phyloP scores from a whole-genome alignment of 2,888 invertebrate species.

The Nephrocerus scutellatus region DNA sequence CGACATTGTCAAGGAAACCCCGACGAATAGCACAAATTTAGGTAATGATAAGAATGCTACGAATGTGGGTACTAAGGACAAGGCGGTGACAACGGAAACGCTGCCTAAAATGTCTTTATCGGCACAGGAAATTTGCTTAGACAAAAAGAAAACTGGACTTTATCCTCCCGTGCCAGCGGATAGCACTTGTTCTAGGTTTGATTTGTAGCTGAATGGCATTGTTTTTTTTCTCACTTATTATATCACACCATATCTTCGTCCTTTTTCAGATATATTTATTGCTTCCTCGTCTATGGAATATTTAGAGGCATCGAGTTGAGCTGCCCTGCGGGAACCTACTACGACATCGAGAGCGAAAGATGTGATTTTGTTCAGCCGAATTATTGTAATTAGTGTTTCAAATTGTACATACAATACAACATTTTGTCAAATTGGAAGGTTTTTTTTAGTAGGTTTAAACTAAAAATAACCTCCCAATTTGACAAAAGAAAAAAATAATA shows the following conservation, averaged over 20 bases:
- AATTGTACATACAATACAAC: conserved; percentile 6
- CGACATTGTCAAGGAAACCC: conserved; percentile 27
- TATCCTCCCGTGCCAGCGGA: conserved; percentile 34
- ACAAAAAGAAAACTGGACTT: conserved; percentile 26
- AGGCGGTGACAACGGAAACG: too few species aligned
- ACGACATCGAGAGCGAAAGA: conserved; percentile 22
- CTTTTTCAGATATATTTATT: conserved; percentile 35
- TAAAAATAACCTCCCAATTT: neutral
- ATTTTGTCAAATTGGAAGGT: too few species aligned
- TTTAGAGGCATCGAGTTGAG: conserved; percentile 27
- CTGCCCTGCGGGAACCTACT: conserved; percentile 29
- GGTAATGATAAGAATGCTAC: too few species aligned
- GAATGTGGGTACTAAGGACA: too few species aligned
- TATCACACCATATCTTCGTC: neutral
- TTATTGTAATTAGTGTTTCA: conserved; percentile 24
- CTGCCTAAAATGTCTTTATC: too few species aligned
- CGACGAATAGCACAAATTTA: too few species aligned
- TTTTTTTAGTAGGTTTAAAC: too few species aligned
- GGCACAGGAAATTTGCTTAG: conserved; percentile 29
- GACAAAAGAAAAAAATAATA: too few species aligned
- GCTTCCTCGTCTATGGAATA: conserved; percentile 24
- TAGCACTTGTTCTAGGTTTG: conserved; percentile 32
- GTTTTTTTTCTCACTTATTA: too few species aligned
- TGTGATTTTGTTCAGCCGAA: conserved; percentile 29
- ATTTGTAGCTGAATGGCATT: neutral